Evolutionary conservation across 2,888 invertebrate genomes (phyloP).

Genomic region (Lepidonotus clava): DNA sequence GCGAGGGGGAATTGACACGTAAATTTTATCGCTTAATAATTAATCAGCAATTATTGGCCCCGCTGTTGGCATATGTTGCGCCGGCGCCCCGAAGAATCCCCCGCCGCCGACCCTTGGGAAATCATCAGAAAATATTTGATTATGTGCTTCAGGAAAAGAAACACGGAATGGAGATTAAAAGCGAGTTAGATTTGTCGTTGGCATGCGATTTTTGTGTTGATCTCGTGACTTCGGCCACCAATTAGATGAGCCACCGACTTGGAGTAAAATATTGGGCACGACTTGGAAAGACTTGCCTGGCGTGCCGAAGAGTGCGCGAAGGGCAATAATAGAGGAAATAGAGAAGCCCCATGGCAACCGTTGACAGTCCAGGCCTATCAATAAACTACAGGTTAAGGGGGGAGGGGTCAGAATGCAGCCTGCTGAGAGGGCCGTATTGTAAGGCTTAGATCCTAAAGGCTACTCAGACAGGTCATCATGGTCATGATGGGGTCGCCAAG

Average conservation of each 20-base stretch:
- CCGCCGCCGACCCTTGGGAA: slow-evolving; percentile 45
- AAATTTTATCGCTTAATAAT: slow-evolving; percentile 52
- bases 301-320: too few species aligned
- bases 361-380: too few species aligned
- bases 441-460: too few species aligned
- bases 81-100: slow-evolving; percentile 12
- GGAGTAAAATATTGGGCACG: slow-evolving; percentile 23
- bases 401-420: too few species aligned
- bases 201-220: slow-evolving; percentile 45
- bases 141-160: slow-evolving; percentile 48
- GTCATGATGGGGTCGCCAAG: too few species aligned
- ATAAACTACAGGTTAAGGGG: too few species aligned
- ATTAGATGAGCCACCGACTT: slow-evolving; percentile 3
- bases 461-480: too few species aligned
- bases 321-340: too few species aligned
- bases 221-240: slow-evolving; percentile 40
- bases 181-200: slow-evolving; percentile 23
- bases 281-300: not conserved
- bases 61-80: slow-evolving; percentile 41
- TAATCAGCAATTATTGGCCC: slow-evolving; percentile 51
- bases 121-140: slow-evolving; percentile 57
- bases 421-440: too few species aligned
- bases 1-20: slow-evolving; percentile 18
- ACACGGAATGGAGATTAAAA: slow-evolving; percentile 52
- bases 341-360: too few species aligned